These are phyloP conservation scores for Falcunculus frontatus DNA, from an alignment of 2,113 vertebrate species.

Conservation along the genomic window DNA sequence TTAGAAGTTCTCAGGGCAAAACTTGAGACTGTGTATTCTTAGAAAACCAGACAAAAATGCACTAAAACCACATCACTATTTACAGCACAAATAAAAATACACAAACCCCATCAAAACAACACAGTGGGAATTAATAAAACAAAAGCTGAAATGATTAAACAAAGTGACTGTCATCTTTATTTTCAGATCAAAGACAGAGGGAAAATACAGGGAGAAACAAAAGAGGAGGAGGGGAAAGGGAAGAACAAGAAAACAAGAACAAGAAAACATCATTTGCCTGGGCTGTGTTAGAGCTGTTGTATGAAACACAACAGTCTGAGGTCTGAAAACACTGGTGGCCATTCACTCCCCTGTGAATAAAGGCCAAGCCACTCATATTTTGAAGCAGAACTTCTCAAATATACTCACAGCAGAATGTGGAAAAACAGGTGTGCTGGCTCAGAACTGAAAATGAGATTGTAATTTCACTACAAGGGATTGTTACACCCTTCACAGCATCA, in stretches of 20 bases:
- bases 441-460: conserved; percentile 28
- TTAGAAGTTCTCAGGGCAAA: background rate
- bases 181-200: background rate
- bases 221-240: background rate
- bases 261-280: background rate
- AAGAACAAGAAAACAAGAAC: background rate
- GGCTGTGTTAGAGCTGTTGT: background rate
- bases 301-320: background rate
- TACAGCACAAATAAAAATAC: background rate
- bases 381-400: background rate
- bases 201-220: background rate
- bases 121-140: background rate
- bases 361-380: background rate
- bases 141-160: background rate
- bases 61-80: background rate
- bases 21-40: background rate
- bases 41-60: background rate
- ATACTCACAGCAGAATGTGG: background rate
- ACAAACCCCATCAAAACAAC: background rate
- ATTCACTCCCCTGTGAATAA: background rate
- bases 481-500: background rate
- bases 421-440: conserved; percentile 20
- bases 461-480: background rate
- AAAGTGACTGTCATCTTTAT: background rate
- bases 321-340: background rate